Base-by-base conservation (phyloP, 2,113 vertebrate species). In the Corynorhinus townsendii region DNA sequence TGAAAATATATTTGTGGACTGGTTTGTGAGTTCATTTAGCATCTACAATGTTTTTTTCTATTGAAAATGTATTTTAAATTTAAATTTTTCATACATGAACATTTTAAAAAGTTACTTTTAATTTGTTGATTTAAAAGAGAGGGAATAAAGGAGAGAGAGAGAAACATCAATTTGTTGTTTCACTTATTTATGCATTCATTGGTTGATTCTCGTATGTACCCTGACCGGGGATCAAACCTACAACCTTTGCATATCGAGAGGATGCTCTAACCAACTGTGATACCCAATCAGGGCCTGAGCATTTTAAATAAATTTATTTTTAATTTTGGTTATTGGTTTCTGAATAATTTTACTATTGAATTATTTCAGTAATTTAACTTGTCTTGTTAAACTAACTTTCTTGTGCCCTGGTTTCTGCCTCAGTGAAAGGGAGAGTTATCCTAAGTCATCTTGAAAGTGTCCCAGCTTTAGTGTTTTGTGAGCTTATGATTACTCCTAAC, bases 281-380 rank as follows among this genome's bases (percentile, higher is more conserved):
- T 68, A n/a, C 26, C 30, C 15, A 16, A 6, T 33, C 33, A 68
- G 64, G 33, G 33, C 30, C 30, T 35, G 26, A 82, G 26, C 14
- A 91, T 91, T 86, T 93, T 83, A 5, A 94, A 73, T 89, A 56
- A 40, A 8, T 24, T 16, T 79, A 33, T 16, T 91, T 86, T 90
- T 64, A 87, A 33, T 88, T 87, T 40, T 76, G 45, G 38, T 28
- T 85, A 56, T 89, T 91, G 47, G 1, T 71, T 91, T 87, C 75
- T 49, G 88, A 22, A 12, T 82, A 30, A 62, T 90, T 95, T 88
- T 68, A 54, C 56, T 84, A 26, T 35, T 87, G 49, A 79, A 84
- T 92, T 76, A 92, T 88, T 96, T 92, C 20, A 86, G n/a, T 90
- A 88, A 69, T 71, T 83, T 73, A 71, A 96, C 33, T 90, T 91